Base-by-base conservation (phyloP, 2,113 vertebrate species). In the Rhinopomastus cyanomelas region DNA sequence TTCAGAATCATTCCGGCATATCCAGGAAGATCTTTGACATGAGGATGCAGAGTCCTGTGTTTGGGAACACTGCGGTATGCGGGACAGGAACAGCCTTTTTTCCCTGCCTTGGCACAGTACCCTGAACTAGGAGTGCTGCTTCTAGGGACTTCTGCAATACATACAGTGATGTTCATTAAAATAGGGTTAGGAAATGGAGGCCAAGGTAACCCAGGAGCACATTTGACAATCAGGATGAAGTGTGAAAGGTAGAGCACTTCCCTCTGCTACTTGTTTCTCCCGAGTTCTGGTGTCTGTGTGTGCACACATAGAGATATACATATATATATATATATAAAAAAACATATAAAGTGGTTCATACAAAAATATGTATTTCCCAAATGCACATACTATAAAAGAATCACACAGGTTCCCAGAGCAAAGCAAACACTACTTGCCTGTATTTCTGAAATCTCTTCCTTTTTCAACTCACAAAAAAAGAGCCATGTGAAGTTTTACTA, bases 381-480 rank as follows among this genome's bases (percentile, higher is more conserved):
- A 65, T 13, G 49, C 42, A 49, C 1, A 0, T 25, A 25, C 23
- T 30, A 16, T n/a, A 76, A 30, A 80, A 89, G 78, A 60, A 39
- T 0, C 34, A 68, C 19, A 37, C 25, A 61, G 27, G 30, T 37
- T 53, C 17, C 71, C 20, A 78, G 72, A 89, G 29, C 12, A 82
- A 52, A 76, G 52, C 23, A 27, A 75, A 71, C 5, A 22, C 34
- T 32, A 56, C 19, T 76, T 51, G 20, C 37, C 20, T 75, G 5
- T 20, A 48, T 48, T 85, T 66, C 17, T 89, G 81, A 83, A 20
- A 62, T 62, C 81, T 8, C 74, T 85, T 84, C 92, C 75, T 84
- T 69, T 94, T 37, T 95, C 76, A 94, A 96, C 89, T 82, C 89
- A 32, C 29, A 95, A 94, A 80, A 95, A 94, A 85, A 46, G 52